These are phyloP conservation scores for Orchesella flavescens DNA, from an alignment of 2,888 invertebrate genomes.

Conservation along the genomic window DNA sequence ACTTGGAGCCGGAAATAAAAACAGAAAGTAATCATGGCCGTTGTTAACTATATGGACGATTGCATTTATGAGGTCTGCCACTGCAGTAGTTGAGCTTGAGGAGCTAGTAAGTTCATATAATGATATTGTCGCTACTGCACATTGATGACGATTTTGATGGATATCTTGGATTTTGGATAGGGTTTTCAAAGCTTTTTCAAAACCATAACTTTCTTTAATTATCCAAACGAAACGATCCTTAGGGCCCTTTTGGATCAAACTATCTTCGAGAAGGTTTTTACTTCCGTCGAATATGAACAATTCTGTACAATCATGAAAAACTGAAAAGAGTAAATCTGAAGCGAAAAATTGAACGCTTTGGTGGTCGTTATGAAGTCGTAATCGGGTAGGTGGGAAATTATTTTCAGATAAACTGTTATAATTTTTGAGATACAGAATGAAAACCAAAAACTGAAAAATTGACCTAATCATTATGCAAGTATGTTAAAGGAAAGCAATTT, in stretches of 20 bases:
- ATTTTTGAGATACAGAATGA: too few species aligned
- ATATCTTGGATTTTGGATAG: neutral
- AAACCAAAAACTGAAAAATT: too few species aligned
- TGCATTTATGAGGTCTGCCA: neutral
- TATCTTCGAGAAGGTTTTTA: neutral
- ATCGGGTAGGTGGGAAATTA: too few species aligned
- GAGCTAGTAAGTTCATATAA: neutral
- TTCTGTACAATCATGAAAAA: slow-evolving; percentile 1
- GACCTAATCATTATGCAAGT: too few species aligned
- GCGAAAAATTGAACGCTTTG: neutral
- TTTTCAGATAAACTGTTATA: too few species aligned
- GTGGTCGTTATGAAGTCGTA: too few species aligned
- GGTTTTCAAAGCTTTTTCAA: neutral
- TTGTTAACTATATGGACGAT: slow-evolving; percentile 11
- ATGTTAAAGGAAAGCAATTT: too few species aligned
- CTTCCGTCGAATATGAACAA: slow-evolving; percentile 2
- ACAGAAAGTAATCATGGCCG: slow-evolving; percentile 39
- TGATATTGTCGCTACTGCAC: neutral
- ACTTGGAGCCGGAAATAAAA: neutral
- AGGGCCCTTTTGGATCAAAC: neutral
- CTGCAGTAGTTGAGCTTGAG: neutral
- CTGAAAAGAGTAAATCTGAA: neutral
- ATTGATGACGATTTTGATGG: neutral
- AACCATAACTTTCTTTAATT: neutral
- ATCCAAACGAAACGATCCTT: neutral